A percentile compares a stretch with the other conserved stretches of the same genome.
Conservation (phyloP, 2,797 vertebrate genomes). For the Notamacropus eugenii region DNA sequence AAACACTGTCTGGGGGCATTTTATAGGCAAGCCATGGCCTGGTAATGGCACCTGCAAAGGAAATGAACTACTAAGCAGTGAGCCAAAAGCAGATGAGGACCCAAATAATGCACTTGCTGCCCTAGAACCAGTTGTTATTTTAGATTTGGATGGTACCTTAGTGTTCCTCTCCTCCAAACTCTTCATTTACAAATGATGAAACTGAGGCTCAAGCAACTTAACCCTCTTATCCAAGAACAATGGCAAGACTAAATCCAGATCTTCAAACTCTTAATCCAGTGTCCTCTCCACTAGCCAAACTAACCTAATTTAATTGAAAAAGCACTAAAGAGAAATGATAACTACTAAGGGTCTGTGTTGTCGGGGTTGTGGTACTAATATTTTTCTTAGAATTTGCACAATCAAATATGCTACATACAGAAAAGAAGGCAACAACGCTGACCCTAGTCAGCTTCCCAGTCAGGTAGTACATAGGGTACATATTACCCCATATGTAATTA, state of each 20-base stretch:
- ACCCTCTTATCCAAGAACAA: not conserved
- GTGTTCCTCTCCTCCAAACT: no score
- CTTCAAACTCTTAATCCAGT: not conserved
- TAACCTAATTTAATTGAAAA: not conserved
- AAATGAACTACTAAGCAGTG: not conserved
- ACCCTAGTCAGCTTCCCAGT: not conserved
- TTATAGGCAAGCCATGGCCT: not conserved
- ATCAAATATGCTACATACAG: not conserved
- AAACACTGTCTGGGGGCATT: conserved; percentile 20
- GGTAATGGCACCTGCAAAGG: not conserved
- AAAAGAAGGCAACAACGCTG: not conserved
- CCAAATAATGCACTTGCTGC: not conserved
- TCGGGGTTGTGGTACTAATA: rapidly evolving
- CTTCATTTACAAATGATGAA: not conserved
- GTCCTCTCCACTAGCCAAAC: not conserved
- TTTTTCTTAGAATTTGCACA: not conserved
- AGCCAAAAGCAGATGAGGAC: not conserved
- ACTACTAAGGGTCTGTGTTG: not conserved
- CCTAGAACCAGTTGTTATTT: not conserved
- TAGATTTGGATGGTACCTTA: not conserved
- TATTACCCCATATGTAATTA: no score
- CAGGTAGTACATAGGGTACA: no score
- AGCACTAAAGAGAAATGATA: not conserved
- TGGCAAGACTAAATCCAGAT: not conserved
- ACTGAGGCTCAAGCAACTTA: not conserved